phyloP scores from a whole-genome alignment of 2,113 vertebrate species.

The Barnardius zonarius region DNA sequence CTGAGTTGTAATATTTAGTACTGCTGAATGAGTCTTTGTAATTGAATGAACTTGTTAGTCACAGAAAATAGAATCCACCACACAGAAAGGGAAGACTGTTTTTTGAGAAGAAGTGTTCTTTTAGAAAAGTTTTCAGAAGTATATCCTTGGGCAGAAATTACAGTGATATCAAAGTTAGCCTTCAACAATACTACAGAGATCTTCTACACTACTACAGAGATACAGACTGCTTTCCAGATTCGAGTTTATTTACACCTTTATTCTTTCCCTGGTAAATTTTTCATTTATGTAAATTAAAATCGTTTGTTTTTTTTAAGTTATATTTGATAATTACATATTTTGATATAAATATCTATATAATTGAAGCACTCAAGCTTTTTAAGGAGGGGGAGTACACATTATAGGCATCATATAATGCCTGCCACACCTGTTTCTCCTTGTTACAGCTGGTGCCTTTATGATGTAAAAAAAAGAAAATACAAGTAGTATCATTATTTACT shows the following conservation, averaged over 20 bases:
- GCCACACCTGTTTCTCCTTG: neutral
- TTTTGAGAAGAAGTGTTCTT: neutral
- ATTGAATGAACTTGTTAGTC: constrained; percentile 42
- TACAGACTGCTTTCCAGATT: neutral
- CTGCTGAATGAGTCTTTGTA: neutral
- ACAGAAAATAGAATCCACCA: neutral
- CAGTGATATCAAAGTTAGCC: neutral
- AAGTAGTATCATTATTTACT: neutral
- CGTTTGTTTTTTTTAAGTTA: neutral
- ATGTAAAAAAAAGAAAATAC: neutral
- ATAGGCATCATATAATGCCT: neutral
- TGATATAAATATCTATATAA: neutral
- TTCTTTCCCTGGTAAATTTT: neutral
- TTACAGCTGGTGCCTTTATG: neutral
- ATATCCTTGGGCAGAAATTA: neutral
- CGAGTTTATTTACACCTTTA: neutral
- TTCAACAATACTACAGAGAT: neutral
- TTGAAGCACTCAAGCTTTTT: neutral
- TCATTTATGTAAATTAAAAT: neutral
- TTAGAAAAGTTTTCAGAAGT: neutral
- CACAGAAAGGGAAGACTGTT: neutral
- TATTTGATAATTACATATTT: neutral
- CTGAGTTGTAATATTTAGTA: neutral
- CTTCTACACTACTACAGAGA: neutral
- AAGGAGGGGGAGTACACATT: neutral